phyloP scores from a whole-genome alignment of 1,140 invertebrate genomes.

The Scaptomyza hsui region DNA sequence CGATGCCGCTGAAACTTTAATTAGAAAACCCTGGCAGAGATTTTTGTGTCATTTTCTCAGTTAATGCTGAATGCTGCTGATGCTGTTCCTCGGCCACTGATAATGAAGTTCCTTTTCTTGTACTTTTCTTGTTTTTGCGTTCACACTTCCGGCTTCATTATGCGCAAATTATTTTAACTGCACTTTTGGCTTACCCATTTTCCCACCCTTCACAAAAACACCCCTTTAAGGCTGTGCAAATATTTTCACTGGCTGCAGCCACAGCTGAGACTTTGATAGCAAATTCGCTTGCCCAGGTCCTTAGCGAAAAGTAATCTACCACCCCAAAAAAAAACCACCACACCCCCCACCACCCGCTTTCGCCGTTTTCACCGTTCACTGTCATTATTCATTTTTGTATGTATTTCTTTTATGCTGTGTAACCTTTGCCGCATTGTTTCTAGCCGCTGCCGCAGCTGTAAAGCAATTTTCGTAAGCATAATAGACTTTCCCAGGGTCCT shows the following conservation, averaged over 20 bases:
- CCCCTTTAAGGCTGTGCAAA: slow-evolving; percentile 22
- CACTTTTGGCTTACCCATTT: slow-evolving; percentile 45
- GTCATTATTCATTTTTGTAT: slow-evolving; percentile 79
- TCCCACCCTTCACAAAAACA: not conserved
- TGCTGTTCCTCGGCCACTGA: slow-evolving; percentile 46
- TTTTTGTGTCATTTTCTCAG: slow-evolving; percentile 73
- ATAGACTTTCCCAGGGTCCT: slow-evolving; percentile 65
- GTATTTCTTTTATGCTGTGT: slow-evolving; percentile 76
- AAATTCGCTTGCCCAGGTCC: slow-evolving; percentile 35
- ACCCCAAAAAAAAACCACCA: not conserved
- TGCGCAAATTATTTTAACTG: slow-evolving; percentile 81
- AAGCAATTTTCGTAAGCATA: slow-evolving; percentile 79
- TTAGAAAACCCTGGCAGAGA: slow-evolving; percentile 72
- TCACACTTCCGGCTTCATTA: slow-evolving; percentile 82
- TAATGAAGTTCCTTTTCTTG: slow-evolving; percentile 74
- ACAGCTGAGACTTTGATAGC: slow-evolving; percentile 43
- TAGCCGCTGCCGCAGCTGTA: slow-evolving; percentile 62
- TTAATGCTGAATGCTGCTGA: slow-evolving; percentile 35
- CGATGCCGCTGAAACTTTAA: slow-evolving; percentile 73
- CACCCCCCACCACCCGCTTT: not conserved
- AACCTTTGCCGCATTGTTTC: slow-evolving; percentile 78
- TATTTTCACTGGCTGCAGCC: slow-evolving; percentile 49
- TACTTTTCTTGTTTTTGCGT: slow-evolving; percentile 71
- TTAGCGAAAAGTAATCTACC: slow-evolving; percentile 46
- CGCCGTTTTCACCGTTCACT: slow-evolving; percentile 26